Percentiles rank a stretch among this genome's conserved stretches.
These are phyloP conservation scores for Aurelia aurita DNA, from an alignment of 30 jellyfish, hydroid and myxozoan species.

Conservation along the genomic window DNA sequence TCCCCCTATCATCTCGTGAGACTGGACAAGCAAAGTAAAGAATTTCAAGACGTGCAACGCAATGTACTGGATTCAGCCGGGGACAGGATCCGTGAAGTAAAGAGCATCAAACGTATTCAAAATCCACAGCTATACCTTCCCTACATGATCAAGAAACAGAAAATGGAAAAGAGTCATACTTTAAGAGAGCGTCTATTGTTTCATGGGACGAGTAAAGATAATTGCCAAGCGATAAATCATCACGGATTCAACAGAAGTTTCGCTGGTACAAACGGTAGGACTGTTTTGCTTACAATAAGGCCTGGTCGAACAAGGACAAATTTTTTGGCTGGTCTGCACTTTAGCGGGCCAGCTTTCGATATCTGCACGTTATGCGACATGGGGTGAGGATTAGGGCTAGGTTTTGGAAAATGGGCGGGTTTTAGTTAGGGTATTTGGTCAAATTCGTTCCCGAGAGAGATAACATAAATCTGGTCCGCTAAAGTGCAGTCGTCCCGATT, in stretches of 20 bases:
- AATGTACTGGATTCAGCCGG: neutral
- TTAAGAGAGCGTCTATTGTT: slow-evolving; percentile 7
- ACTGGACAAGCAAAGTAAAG: neutral
- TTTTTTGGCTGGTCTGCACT: too few species aligned
- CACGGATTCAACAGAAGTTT: slow-evolving; percentile 49
- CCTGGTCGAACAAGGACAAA: too few species aligned
- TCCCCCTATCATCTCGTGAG: neutral
- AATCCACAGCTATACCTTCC: slow-evolving; percentile 34
- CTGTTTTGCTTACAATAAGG: too few species aligned
- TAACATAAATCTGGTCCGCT: too few species aligned
- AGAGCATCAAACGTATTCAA: slow-evolving; percentile 21
- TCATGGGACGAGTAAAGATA: slow-evolving; percentile 41
- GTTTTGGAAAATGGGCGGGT: too few species aligned
- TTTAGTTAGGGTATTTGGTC: too few species aligned
- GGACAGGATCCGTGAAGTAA: neutral
- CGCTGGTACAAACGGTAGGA: slow-evolving; percentile 50
- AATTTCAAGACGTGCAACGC: slow-evolving; percentile 7
- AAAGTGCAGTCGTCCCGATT: too few species aligned
- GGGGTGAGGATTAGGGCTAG: too few species aligned
- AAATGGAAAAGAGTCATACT: slow-evolving; percentile 15
- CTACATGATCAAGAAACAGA: slow-evolving; percentile 11
- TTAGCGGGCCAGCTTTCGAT: too few species aligned
- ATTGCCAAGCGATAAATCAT: slow-evolving; percentile 19
- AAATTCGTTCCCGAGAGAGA: too few species aligned
- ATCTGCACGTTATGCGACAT: too few species aligned